These are phyloP conservation scores for Eueremaeus valkanovi DNA, from an alignment of 2,888 invertebrate genomes.

Conservation along the genomic window DNA sequence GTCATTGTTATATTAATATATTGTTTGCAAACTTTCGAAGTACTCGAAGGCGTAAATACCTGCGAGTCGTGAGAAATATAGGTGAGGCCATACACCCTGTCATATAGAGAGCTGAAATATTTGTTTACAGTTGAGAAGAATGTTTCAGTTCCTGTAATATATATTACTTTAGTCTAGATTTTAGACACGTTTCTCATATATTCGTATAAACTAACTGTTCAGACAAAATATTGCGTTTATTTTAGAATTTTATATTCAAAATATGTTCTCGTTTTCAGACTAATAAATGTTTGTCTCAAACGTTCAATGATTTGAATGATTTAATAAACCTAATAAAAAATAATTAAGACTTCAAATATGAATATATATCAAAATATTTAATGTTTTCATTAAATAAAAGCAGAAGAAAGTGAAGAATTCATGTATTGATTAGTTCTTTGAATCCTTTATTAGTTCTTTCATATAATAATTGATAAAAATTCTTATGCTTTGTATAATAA, in stretches of 20 bases:
- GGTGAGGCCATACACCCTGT: neutral
- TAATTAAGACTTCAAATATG: neutral
- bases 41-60: neutral
- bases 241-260: neutral
- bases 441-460: neutral
- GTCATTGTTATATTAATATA: neutral
- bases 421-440: neutral
- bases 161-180: neutral
- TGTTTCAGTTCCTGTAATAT: neutral
- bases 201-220: neutral
- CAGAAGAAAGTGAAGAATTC: too few relatives aligned
- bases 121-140: conserved; percentile 5
- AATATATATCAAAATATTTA: neutral
- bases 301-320: neutral
- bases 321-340: neutral
- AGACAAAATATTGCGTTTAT: conserved; percentile 13
- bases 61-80: neutral
- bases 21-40: neutral
- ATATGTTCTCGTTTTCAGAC: neutral
- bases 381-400: too few relatives aligned
- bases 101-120: neutral
- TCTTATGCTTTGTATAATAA: neutral
- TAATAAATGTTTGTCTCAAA: neutral
- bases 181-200: neutral
- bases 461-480: neutral